Percentiles rank a stretch among this genome's conserved stretches.
Conservation (phyloP, 2,888 invertebrate species). For the Pogonocherus hispidulus region DNA sequence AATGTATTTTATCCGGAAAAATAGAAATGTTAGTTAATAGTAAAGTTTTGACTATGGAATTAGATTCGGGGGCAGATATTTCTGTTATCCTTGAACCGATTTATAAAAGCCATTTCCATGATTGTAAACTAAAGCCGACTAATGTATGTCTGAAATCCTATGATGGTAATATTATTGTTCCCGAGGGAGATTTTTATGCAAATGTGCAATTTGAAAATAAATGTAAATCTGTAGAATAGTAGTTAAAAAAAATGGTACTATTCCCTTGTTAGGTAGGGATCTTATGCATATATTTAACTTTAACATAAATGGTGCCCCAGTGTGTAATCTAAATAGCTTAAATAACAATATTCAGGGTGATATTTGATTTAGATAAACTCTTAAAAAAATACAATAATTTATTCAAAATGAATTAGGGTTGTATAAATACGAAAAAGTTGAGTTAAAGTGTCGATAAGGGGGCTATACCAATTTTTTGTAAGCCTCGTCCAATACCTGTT, state of each 20-base stretch:
- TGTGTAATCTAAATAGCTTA: neutral
- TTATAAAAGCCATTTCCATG: conserved; percentile 19
- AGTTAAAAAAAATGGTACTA: conserved; percentile 19
- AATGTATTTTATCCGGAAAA: conserved; percentile 11
- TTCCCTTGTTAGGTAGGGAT: conserved; percentile 16
- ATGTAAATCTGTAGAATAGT: conserved; percentile 27
- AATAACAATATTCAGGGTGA: neutral
- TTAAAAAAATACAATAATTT: conserved; percentile 13
- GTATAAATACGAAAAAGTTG: conserved; percentile 19
- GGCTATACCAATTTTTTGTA: conserved; percentile 26
- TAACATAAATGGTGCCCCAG: neutral
- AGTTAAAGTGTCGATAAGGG: conserved; percentile 18
- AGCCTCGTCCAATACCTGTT: conserved; percentile 24
- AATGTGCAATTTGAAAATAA: conserved; percentile 18
- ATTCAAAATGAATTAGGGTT: conserved; percentile 28
- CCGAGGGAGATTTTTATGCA: conserved; percentile 31
- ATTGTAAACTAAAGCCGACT: conserved; percentile 27
- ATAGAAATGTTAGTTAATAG: conserved; percentile 11
- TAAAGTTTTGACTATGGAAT: conserved; percentile 22
- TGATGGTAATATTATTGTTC: conserved; percentile 30
- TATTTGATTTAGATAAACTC: neutral
- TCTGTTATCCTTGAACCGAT: conserved; percentile 31
- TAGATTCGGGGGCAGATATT: conserved; percentile 36
- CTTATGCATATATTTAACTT: neutral
- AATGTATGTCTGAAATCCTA: conserved; percentile 32